These are phyloP conservation scores for Tonatia bakeri DNA, from an alignment of 2,113 vertebrate species.

Conservation along the genomic window DNA sequence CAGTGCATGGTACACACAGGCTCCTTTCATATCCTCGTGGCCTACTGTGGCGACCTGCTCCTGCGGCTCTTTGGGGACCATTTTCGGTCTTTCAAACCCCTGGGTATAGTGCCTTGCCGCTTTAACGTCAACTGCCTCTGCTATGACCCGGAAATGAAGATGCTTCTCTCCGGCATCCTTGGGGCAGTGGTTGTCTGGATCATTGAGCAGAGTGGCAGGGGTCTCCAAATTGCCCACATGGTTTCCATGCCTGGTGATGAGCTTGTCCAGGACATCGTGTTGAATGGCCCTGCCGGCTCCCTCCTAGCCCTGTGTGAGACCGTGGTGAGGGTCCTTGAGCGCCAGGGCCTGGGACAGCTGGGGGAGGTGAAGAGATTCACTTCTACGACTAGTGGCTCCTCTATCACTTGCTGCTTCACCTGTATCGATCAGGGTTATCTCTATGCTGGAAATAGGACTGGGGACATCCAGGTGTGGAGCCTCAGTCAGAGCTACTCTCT, in stretches of 20 bases:
- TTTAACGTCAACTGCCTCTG: constrained; percentile 75
- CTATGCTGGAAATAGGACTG: constrained; percentile 71
- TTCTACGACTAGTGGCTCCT: constrained; percentile 3
- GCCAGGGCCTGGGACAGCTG: background rate
- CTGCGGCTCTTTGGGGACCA: constrained; percentile 77
- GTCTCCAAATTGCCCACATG: constrained; percentile 39
- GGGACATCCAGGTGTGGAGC: constrained; percentile 74
- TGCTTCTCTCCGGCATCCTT: constrained; percentile 72
- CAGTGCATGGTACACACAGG: constrained; percentile 63
- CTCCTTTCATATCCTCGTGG: constrained; percentile 62
- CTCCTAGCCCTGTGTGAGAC: constrained; percentile 75
- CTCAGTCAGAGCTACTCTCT: background rate
- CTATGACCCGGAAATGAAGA: constrained; percentile 66
- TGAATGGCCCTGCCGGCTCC: constrained; percentile 43
- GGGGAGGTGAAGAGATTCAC: constrained; percentile 40
- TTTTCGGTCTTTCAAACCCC: constrained; percentile 57
- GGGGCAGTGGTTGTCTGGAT: constrained; percentile 74
- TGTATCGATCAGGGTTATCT: constrained; percentile 54
- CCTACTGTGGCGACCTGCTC: constrained; percentile 74
- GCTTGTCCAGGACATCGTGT: constrained; percentile 60
- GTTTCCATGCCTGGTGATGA: constrained; percentile 53
- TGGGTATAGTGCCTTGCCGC: constrained; percentile 51
- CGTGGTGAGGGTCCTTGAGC: constrained; percentile 64
- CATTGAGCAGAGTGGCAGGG: constrained; percentile 42
- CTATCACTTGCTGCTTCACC: constrained; percentile 64